phyloP scores from a whole-genome alignment of 2,797 vertebrate genomes.

The Orestias chungarensis region DNA sequence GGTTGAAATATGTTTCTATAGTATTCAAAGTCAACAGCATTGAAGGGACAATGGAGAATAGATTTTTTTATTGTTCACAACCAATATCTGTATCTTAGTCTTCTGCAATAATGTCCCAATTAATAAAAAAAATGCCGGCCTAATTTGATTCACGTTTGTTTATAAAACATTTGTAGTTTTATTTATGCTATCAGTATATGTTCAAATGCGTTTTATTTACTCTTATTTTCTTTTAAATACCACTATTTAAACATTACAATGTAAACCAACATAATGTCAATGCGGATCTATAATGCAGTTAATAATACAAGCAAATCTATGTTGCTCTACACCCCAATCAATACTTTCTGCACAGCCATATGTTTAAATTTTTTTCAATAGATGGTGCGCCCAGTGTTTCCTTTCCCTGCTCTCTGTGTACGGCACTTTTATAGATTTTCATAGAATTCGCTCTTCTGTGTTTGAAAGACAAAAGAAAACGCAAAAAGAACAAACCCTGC shows the following conservation, averaged over 20 bases:
- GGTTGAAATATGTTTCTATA: neutral
- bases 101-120: no score
- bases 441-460: slow-evolving; percentile 37
- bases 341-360: slow-evolving; percentile 74
- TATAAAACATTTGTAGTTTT: neutral
- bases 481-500: slow-evolving; percentile 59
- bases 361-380: slow-evolving; percentile 78
- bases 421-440: slow-evolving; percentile 74
- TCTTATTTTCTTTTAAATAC: slow-evolving; percentile 14
- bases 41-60: neutral
- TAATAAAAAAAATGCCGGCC: neutral
- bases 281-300: slow-evolving; percentile 68
- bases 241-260: slow-evolving; percentile 65
- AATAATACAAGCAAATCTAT: slow-evolving; percentile 76
- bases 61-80: neutral
- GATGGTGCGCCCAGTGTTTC: slow-evolving; percentile 68
- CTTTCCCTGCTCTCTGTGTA: slow-evolving; percentile 50
- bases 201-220: neutral
- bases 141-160: neutral
- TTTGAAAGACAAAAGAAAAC: slow-evolving; percentile 59
- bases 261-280: slow-evolving; percentile 63
- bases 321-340: slow-evolving; percentile 71
- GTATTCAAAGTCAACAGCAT: neutral
- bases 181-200: neutral
- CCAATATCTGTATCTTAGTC: no score